Evolutionary conservation across 2,888 invertebrate genomes (phyloP).

Genomic region (Meandrusa payeni): DNA sequence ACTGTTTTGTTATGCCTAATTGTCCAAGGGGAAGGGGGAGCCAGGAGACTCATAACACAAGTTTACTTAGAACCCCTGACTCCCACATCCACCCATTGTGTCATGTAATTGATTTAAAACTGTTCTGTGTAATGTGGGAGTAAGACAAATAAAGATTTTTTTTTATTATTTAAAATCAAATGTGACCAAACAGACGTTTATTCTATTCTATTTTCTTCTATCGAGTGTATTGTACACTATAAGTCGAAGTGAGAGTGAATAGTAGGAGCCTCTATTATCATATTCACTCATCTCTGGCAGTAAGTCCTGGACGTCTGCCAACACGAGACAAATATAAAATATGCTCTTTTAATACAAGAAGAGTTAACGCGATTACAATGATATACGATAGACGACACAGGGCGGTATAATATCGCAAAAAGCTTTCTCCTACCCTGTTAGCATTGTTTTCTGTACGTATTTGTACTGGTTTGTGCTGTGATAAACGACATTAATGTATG

Average conservation of each 20-base stretch:
- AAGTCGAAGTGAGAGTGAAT: conserved; percentile 8
- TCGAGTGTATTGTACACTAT: too few relatives aligned
- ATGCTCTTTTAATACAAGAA: conserved; percentile 49
- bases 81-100: too few relatives aligned
- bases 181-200: too few relatives aligned
- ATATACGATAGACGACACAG: conserved; percentile 36
- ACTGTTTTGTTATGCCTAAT: too few relatives aligned
- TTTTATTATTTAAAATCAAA: too few relatives aligned
- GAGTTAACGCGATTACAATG: conserved; percentile 50
- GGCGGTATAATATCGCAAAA: conserved; percentile 31
- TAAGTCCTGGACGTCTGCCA: conserved; percentile 42
- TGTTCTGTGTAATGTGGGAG: too few relatives aligned
- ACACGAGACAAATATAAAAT: conserved; percentile 41
- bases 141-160: too few relatives aligned
- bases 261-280: conserved; percentile 28
- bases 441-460: conserved; percentile 26
- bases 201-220: too few relatives aligned
- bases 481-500: conserved; percentile 17
- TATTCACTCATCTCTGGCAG: conserved; percentile 38
- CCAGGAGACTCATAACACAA: too few relatives aligned
- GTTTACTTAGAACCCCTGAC: too few relatives aligned
- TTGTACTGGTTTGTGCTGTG: conserved; percentile 13
- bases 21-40: too few relatives aligned
- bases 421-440: conserved; percentile 28
- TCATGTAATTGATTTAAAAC: too few relatives aligned